Evolutionary conservation across 2,113 vertebrate species (phyloP), one percentile per base, ranked within the genome.

Genomic region (Lophotis ruficrista): DNA sequence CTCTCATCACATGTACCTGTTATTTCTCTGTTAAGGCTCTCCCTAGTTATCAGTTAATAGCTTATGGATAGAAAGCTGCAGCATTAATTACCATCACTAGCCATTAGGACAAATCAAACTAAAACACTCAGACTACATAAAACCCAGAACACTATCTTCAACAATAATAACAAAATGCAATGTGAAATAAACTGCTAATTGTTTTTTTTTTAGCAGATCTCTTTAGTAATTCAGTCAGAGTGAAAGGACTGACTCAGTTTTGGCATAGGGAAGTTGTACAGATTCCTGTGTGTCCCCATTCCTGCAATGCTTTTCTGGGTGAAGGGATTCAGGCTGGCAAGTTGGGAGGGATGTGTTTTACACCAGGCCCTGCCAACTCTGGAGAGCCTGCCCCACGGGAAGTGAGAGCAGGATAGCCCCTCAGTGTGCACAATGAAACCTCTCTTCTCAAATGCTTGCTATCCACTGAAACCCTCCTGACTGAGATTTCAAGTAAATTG

Each of bases 261-360:
- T 83, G 66, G n/a, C 9, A 33, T 4, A 50, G 62, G 45, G 4
- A 85, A 76, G 31, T 37, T 1, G 1, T 31, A 12, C 12, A 56
- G 66, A 75, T 51, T 57, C 38, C 66, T 0, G 1, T 15, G 17
- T 21, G 31, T 57, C 35, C 18, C 60, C 1, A 2, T 70, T 78
- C 21, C 23, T 2, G 3, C 1, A 3, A 20, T 35, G 53, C 10
- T 57, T 22, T 47, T 38, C 70, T 12, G 13, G 4, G 4, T 33
- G 13, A 77, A 70, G 47, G 64, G 62, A 6, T 14, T 24, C 24
- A 24, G 57, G 31, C 0, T 73, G 62, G 41, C 37, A 64, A 13
- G 15, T 5, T 24, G 48, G 28, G 66, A 28, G n/a, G 9, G 53
- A 27, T 53, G 12, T 33, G 20, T 60, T 69, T 72, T 15, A 58